Conservation (phyloP, 2,888 invertebrate species). For the Kuschelorhynchus macadamiae region DNA sequence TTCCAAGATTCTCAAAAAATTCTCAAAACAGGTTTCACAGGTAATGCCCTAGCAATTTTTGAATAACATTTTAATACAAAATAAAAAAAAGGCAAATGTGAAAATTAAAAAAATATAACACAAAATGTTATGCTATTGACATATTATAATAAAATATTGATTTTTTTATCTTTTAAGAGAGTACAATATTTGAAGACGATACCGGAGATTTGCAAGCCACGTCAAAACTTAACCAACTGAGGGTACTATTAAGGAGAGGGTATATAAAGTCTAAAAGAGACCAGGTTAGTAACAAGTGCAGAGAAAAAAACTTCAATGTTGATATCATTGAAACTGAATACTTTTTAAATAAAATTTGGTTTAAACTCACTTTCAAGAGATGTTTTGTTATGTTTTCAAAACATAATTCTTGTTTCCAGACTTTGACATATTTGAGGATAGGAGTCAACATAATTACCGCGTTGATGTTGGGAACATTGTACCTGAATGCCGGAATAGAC, state of each 20-base stretch:
- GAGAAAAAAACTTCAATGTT: too few relatives aligned
- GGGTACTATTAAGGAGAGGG: constrained; percentile 79
- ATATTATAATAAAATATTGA: too few relatives aligned
- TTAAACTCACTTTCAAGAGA: too few relatives aligned
- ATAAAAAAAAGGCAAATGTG: too few relatives aligned
- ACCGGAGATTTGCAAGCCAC: constrained; percentile 75
- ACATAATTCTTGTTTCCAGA: constrained; percentile 75
- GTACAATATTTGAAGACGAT: constrained; percentile 34
- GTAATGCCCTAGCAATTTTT: constrained; percentile 8
- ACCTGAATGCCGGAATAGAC: constrained; percentile 81
- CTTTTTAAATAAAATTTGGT: too few relatives aligned
- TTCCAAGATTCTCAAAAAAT: constrained; percentile 73
- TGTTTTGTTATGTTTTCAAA: too few relatives aligned
- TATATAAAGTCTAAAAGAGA: constrained; percentile 83
- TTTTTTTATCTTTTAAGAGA: constrained; percentile 10
- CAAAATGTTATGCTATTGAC: too few relatives aligned
- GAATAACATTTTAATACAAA: constrained; percentile 1
- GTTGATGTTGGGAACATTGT: constrained; percentile 82
- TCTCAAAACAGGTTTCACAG: constrained; percentile 63
- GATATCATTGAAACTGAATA: too few relatives aligned
- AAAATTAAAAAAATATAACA: too few relatives aligned
- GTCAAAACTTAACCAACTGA: constrained; percentile 78
- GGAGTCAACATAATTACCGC: constrained; percentile 83
- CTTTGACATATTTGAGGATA: constrained; percentile 83
- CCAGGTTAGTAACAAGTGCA: too few relatives aligned